phyloP scores from a whole-genome alignment of 2,888 invertebrate species.

The Cerceris rybyensis region DNA sequence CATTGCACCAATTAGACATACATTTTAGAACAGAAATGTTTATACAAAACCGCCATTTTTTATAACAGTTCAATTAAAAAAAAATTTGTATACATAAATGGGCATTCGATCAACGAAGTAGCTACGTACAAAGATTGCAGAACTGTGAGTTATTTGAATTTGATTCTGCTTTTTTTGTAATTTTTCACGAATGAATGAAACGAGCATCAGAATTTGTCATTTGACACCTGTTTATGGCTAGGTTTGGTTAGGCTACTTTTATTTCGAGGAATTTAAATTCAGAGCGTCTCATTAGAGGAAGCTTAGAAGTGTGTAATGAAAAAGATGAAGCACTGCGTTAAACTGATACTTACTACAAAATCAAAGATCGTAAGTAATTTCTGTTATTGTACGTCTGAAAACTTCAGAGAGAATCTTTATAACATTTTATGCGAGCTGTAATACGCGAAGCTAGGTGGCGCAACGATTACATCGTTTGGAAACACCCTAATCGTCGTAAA shows the following conservation, averaged over 20 bases:
- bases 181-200: conserved; percentile 4
- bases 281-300: background rate
- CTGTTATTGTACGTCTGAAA: conserved; percentile 40
- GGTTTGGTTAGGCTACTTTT: conserved; percentile 23
- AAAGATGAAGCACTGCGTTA: background rate
- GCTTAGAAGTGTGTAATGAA: background rate
- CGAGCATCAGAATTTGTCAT: conserved; percentile 42
- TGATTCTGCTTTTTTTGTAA: conserved; percentile 3
- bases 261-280: background rate
- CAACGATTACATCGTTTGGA: conserved; percentile 14
- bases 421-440: conserved; percentile 38
- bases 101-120: conserved; percentile 3
- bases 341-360: conserved; percentile 47
- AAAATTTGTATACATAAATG: conserved; percentile 28
- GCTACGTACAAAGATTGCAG: background rate
- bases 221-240: conserved; percentile 53
- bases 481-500: conserved; percentile 30
- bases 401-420: conserved; percentile 53
- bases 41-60: conserved; percentile 44
- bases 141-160: background rate
- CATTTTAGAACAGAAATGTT: conserved; percentile 19
- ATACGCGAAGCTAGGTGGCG: conserved; percentile 41
- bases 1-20: background rate
- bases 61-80: conserved; percentile 17
- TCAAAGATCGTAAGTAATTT: conserved; percentile 27